Base-by-base conservation (phyloP, 2,888 invertebrate species). In the Auanema sp. region DNA sequence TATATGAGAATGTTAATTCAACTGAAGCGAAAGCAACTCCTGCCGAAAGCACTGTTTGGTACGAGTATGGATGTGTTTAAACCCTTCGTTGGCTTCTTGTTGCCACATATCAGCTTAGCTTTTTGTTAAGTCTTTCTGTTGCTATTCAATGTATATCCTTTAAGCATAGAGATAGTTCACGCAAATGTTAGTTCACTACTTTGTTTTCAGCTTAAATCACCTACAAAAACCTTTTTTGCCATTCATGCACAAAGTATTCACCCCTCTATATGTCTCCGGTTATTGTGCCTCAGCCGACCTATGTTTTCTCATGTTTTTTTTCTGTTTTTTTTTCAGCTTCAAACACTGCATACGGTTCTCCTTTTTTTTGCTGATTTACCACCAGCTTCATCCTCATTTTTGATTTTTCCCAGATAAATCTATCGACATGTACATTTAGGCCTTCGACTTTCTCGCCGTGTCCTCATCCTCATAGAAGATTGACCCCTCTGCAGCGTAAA, bases 1-100 rank as follows among this genome's bases (percentile, higher is more conserved):
- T 71, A 49, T 77, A 77, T 49, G 77, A 77, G 33, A 77, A 77
- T 53, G 77, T 77, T 21, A 40, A 52, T 16, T 49, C 49, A 40
- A 21, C 41, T 47, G 55, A 49, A 21, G 44, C 33, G 12, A 64
- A 57, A 24, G 50, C 53, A 14, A 64, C 65, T 23, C 41, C 64
- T 14, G 71, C 70, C 23, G 77, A 73, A 58, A 69, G 72, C 53
- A 75, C 73, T 2, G 69, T 75, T 16, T 77, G 77, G 77, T 69
- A 72, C 62, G 77, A 75, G 49, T 77, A 77, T 44, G 75, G 77
- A 54, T 77, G 77, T 42, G 74, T 77, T 10, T 77, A 59, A 69
- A 33, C 33, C 33, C 33, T 33, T 33, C 33, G 33, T 33, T 33
- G 33, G 33, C 33, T 16, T 47, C 23, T 47, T 47, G 47, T 47